Percentiles rank a stretch among this genome's conserved stretches.
These are phyloP conservation scores for Takifugu ocellatus DNA, from an alignment of 2,797 vertebrate species.

Conservation along the genomic window DNA sequence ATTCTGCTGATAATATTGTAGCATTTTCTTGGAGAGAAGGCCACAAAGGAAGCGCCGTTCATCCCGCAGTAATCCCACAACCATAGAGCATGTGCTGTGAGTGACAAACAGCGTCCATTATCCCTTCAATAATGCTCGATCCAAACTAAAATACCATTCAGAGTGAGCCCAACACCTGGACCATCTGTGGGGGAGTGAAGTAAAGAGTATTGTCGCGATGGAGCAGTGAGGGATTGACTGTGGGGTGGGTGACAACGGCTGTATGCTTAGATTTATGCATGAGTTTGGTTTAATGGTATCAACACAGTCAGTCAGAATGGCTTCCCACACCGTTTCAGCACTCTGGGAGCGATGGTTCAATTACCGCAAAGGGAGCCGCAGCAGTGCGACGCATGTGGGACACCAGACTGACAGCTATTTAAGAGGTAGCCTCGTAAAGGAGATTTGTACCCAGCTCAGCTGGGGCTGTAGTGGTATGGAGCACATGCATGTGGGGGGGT, in stretches of 20 bases:
- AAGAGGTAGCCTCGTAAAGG: constrained; percentile 79
- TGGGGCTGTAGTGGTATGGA: constrained; percentile 43
- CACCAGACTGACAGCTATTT: constrained; percentile 81
- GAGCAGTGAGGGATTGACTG: constrained; percentile 20
- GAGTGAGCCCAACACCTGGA: constrained; percentile 29
- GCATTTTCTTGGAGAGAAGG: background rate
- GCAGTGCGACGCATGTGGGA: constrained; percentile 69
- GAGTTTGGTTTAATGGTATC: constrained; percentile 72
- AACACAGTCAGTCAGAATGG: constrained; percentile 71
- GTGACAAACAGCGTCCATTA: constrained; percentile 10
- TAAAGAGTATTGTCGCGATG: constrained; percentile 27
- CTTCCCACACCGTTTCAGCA: constrained; percentile 65
- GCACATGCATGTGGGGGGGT: constrained; percentile 38
- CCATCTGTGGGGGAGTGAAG: constrained; percentile 30
- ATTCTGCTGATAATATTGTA: background rate
- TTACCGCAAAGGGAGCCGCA: constrained; percentile 68
- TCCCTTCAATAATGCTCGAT: constrained; percentile 14
- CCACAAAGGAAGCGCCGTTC: background rate
- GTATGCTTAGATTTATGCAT: constrained; percentile 69
- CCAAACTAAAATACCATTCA: constrained; percentile 31
- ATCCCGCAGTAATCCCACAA: constrained; percentile 2
- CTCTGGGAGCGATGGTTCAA: constrained; percentile 73
- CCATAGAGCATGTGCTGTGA: constrained; percentile 7
- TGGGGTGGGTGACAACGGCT: constrained; percentile 32
- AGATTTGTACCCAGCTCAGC: constrained; percentile 77